Evolutionary conservation across 1,140 invertebrate species (phyloP).

Genomic region (Whitmania pigra): DNA sequence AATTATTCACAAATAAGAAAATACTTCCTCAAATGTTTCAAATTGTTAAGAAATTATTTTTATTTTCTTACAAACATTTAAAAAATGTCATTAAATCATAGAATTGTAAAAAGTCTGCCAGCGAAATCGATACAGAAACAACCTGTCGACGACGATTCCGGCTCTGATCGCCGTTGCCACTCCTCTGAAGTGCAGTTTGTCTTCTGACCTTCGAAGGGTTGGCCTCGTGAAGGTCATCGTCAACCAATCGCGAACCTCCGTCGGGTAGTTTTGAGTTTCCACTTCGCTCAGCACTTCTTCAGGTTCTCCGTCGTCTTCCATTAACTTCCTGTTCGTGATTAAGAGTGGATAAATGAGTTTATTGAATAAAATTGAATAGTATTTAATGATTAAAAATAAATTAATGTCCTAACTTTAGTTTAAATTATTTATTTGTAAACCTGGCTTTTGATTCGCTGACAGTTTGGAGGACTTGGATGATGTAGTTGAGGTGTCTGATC

Average conservation of each 20-base stretch:
- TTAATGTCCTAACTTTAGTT: background rate
- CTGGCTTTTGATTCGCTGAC: constrained; percentile 5
- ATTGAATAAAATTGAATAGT: no score
- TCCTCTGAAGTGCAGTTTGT: constrained; percentile 63
- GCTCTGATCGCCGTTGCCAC: constrained; percentile 92
- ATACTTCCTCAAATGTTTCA: no score
- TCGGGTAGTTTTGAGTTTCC: constrained; percentile 82
- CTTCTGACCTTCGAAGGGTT: constrained; percentile 36
- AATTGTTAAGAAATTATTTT: no score
- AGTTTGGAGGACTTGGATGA: background rate
- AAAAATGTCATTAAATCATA: background rate
- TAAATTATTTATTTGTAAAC: background rate
- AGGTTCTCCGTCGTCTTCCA: constrained; percentile 42
- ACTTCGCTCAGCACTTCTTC: constrained; percentile 83
- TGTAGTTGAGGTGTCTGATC: constrained; percentile 7
- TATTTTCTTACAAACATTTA: no score
- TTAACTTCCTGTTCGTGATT: no score
- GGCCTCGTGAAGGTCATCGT: constrained; percentile 83
- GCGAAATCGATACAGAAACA: constrained; percentile 12
- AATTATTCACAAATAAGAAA: no score
- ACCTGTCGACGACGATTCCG: constrained; percentile 88
- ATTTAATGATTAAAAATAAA: background rate
- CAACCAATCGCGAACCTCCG: constrained; percentile 88
- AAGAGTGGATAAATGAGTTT: background rate
- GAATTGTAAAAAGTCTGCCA: background rate